phyloP scores from a whole-genome alignment of 2,797 vertebrate species.

The Mionectes olivaceus region DNA sequence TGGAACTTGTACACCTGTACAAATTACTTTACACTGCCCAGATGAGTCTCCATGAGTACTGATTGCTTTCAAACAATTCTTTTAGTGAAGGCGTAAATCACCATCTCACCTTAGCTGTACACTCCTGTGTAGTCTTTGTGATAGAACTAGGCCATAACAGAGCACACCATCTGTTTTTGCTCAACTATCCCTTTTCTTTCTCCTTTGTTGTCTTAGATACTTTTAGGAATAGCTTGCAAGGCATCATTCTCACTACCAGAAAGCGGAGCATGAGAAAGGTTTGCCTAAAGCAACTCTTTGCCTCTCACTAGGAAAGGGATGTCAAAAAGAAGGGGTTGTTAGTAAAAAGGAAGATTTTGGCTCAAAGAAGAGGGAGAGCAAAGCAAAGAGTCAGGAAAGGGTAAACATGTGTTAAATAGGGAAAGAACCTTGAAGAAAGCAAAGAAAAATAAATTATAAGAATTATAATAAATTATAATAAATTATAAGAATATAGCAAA shows the following conservation, averaged over 20 bases:
- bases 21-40: not conserved
- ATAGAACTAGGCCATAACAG: not conserved
- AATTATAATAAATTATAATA: not conserved
- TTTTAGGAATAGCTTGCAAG: not conserved
- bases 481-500: not conserved
- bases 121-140: not conserved
- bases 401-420: not conserved
- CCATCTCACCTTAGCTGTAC: not conserved
- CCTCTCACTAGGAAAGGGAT: rapidly evolving
- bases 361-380: not conserved
- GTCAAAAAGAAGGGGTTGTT: not conserved
- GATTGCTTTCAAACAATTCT: not conserved
- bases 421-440: not conserved
- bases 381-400: not conserved
- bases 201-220: not conserved
- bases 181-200: not conserved
- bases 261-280: not conserved
- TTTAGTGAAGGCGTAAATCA: not conserved
- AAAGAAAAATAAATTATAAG: not conserved
- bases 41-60: not conserved
- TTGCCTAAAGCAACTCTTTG: not conserved
- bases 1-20: not conserved
- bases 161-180: not conserved
- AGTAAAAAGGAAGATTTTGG: not conserved
- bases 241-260: not conserved